Conservation (phyloP, 1,140 invertebrate species). For the Atta colombica region DNA sequence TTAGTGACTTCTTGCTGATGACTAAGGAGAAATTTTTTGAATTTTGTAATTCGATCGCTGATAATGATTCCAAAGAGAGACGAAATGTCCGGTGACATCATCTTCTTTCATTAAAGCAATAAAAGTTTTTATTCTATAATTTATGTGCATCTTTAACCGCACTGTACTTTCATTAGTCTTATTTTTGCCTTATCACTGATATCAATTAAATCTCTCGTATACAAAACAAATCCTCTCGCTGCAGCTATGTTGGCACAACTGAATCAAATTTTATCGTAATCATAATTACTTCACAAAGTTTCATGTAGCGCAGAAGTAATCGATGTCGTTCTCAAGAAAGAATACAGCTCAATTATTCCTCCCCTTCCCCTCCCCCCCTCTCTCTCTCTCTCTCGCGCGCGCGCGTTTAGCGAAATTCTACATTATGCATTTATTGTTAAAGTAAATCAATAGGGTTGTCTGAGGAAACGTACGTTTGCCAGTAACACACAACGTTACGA, state of each 20-base stretch:
- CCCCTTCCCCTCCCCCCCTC: too few species aligned
- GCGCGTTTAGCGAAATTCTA: slow-evolving; percentile 21
- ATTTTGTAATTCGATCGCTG: too few species aligned
- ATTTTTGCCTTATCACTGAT: too few species aligned
- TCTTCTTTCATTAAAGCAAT: too few species aligned
- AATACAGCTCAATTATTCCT: slow-evolving; percentile 25
- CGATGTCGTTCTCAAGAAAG: slow-evolving; percentile 66
- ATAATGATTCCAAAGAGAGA: too few species aligned
- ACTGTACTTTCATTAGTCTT: too few species aligned
- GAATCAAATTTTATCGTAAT: slow-evolving; percentile 84
- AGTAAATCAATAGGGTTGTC: slow-evolving; percentile 17
- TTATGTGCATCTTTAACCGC: too few species aligned
- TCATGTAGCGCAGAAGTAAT: slow-evolving; percentile 62
- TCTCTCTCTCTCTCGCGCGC: too few species aligned
- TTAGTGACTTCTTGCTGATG: too few species aligned
- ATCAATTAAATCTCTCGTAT: neutral
- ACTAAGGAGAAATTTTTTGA: too few species aligned
- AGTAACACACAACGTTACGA: neutral
- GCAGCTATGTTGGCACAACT: slow-evolving; percentile 64
- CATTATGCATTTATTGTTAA: slow-evolving; percentile 36
- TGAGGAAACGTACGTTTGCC: slow-evolving; percentile 1
- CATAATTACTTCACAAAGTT: slow-evolving; percentile 82
- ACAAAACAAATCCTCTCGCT: slow-evolving; percentile 8
- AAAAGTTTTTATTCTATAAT: too few species aligned
- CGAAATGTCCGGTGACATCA: too few species aligned